Conservation (phyloP, 2,113 vertebrate species). For the Sporophila hypoxantha region DNA sequence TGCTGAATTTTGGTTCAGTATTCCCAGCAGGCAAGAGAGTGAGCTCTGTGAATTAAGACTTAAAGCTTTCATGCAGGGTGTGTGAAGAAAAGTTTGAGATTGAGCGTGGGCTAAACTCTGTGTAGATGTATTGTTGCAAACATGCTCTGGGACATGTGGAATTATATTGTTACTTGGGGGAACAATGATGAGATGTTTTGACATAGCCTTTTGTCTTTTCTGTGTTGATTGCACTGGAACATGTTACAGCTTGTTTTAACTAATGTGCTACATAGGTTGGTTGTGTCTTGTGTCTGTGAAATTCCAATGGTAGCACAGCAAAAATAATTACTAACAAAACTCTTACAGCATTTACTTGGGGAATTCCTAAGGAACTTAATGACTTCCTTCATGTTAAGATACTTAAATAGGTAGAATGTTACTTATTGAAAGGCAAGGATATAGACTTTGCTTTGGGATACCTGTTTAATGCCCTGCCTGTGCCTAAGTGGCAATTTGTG, state of each 20-base stretch:
- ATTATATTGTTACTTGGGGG: slow-evolving; percentile 23
- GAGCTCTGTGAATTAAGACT: neutral
- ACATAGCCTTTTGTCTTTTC: slow-evolving; percentile 16
- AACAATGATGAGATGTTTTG: slow-evolving; percentile 27
- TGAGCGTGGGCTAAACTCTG: neutral
- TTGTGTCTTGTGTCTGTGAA: neutral
- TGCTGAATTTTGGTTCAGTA: neutral
- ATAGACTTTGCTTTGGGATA: neutral
- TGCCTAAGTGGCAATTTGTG: neutral
- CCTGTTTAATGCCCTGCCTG: neutral
- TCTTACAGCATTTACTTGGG: neutral
- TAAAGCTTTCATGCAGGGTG: neutral
- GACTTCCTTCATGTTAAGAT: neutral
- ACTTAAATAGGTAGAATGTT: neutral
- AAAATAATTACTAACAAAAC: neutral
- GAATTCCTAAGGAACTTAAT: neutral
- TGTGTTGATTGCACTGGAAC: slow-evolving; percentile 1
- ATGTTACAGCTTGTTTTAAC: slow-evolving; percentile 22
- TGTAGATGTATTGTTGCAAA: slow-evolving; percentile 32
- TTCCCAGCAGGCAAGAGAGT: slow-evolving; percentile 9
- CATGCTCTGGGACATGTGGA: neutral
- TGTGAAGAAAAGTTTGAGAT: slow-evolving; percentile 31
- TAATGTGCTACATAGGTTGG: neutral
- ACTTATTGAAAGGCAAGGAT: neutral
- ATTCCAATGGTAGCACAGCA: neutral